phyloP scores from a whole-genome alignment of 2,113 vertebrate genomes.

The Dolichotis patagonum region DNA sequence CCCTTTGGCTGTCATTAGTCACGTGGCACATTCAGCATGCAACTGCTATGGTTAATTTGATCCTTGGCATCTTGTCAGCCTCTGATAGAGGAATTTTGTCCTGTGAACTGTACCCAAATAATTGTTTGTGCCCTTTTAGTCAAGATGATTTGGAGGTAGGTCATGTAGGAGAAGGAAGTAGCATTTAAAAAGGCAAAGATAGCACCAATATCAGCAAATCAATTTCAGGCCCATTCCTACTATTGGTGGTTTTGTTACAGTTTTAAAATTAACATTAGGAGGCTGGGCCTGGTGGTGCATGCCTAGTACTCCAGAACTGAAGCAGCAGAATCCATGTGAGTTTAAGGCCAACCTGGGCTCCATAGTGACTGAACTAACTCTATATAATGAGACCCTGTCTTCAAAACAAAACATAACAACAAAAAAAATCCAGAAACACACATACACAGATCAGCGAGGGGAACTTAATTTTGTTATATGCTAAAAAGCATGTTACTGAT shows the following conservation, averaged over 20 bases:
- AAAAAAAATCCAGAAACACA: no score
- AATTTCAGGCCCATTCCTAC: neutral
- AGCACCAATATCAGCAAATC: neutral
- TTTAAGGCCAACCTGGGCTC: neutral
- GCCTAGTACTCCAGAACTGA: neutral
- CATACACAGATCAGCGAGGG: no score
- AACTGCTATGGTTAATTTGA: neutral
- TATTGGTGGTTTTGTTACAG: neutral
- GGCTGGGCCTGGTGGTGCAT: neutral
- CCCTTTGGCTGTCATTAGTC: neutral
- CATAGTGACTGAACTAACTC: neutral
- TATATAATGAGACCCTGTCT: neutral
- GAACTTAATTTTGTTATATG: neutral
- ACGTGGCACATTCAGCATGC: accelerated
- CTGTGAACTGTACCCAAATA: neutral
- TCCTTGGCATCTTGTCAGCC: neutral
- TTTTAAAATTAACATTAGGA: neutral
- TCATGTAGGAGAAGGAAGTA: neutral
- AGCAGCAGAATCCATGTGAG: neutral
- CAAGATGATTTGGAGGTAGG: neutral
- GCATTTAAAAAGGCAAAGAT: constrained; percentile 21
- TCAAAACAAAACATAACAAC: neutral
- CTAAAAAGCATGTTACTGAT: neutral
- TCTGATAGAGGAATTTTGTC: neutral
- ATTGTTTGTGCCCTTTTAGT: neutral